Evolutionary conservation across 2,888 invertebrate species (phyloP), one percentile per base, ranked within the genome.

Genomic region (Synergus umbraculus): DNA sequence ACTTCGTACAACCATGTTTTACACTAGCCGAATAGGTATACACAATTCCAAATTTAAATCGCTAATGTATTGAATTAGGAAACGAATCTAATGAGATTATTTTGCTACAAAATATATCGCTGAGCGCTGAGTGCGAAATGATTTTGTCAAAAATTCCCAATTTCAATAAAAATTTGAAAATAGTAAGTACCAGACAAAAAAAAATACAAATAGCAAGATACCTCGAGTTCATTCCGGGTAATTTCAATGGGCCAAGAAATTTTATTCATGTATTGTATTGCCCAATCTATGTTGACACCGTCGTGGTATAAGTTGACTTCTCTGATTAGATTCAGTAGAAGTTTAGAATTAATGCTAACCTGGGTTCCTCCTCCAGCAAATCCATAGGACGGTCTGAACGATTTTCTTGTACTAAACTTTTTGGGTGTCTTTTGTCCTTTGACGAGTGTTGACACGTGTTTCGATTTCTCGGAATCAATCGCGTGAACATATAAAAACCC

Each of bases 381-480:
- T 63, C 63, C 63, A 18, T 22, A 18, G 1, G 12, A 43, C 13
- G 41, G 37, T 37, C 58, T 49, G 18, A 44, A 73, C 18, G 60
- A 49, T 76, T 12, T 44, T 15, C 43, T 69, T 29, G 29, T 18
- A 41, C 43, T 15, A 18, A 58, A 9, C 9, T 18, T 46, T 64
- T 29, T 76, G 0, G 76, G 43, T 60, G 29, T 12, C 13, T 82
- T 89, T 66, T 91, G 91, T 4, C 83, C 79, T 0, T 82, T 67
- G 0, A 91, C 87, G 9, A 91, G 78, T 0, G 83, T 79, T 67
- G 84, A 86, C 1, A 91, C 78, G n/a, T 91, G 90, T 15, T 81
- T 81, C 0, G 86, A 82, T 18, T 86, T 88, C 4, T 88, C 86
- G 0, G 86, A 82, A 0, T 87, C 80, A 0, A 88, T 78, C 2